Percentiles rank a stretch among this genome's conserved stretches.
Evolutionary conservation across 2,113 vertebrate genomes (phyloP).

Genomic region (Oostethus manadensis): DNA sequence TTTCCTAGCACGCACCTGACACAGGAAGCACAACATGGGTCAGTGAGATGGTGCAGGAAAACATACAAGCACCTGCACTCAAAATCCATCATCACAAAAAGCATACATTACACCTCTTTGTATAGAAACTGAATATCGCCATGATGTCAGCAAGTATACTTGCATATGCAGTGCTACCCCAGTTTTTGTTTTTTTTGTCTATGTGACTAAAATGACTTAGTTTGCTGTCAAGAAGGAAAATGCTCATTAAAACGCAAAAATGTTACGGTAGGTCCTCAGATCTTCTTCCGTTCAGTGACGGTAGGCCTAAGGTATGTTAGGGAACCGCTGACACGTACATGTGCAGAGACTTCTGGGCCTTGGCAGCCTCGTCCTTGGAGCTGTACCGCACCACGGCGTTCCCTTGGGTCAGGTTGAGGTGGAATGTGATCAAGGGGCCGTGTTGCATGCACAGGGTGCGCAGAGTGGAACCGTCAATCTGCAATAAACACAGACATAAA

Average conservation of each 20-base stretch:
- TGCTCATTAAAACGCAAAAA: background rate
- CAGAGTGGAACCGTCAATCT: constrained; percentile 99
- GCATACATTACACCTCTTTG: no score
- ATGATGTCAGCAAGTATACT: no score
- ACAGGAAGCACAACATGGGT: background rate
- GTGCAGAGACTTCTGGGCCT: constrained; percentile 98
- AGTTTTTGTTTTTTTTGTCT: no score
- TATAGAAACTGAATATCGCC: no score
- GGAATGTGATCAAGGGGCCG: constrained; percentile 97
- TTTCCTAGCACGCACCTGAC: constrained; percentile 96
- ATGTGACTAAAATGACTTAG: constrained; percentile 14
- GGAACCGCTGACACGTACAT: constrained; percentile 74
- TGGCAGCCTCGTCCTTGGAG: constrained; percentile 96
- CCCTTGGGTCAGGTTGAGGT: constrained; percentile 97
- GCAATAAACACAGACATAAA: constrained; percentile 3
- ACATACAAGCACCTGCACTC: no score
- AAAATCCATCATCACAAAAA: no score
- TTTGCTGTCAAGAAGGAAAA: background rate
- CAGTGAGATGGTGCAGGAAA: background rate
- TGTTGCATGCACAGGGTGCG: constrained; percentile 97
- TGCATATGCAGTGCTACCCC: no score
- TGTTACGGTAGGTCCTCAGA: no score
- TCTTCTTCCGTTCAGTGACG: no score
- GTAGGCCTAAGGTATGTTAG: no score
- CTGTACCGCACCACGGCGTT: constrained; percentile 98